A percentile compares a stretch with the other conserved stretches of the same genome.
These are phyloP conservation scores for Cottus gobio DNA, from an alignment of 2,113 vertebrate genomes.

Conservation along the genomic window DNA sequence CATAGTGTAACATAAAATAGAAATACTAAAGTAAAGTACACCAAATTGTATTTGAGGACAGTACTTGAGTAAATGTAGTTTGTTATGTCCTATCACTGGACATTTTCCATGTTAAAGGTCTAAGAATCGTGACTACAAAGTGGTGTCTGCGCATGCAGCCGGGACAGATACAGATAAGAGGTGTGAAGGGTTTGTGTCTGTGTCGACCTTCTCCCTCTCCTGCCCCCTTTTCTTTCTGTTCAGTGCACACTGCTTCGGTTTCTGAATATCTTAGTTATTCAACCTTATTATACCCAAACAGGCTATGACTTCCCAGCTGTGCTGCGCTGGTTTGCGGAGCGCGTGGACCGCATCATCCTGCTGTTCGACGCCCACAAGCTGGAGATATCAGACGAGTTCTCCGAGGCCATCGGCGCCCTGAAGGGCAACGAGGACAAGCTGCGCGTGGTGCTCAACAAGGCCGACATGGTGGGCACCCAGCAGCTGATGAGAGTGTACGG, in stretches of 20 bases:
- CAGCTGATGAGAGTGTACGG: slow-evolving; percentile 96
- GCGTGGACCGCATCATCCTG: slow-evolving; percentile 93
- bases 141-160: not conserved
- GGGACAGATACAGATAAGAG: slow-evolving; percentile 10
- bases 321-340: slow-evolving; percentile 93
- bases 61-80: not conserved
- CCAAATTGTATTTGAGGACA: not conserved
- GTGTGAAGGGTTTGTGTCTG: slow-evolving; percentile 58
- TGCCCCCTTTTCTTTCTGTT: not conserved
- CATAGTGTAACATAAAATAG: not conserved
- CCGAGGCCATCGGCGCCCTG: slow-evolving; percentile 91
- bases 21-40: not conserved
- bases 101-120: not conserved
- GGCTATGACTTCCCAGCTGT: slow-evolving; percentile 94
- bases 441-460: slow-evolving; percentile 95
- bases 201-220: slow-evolving; percentile 61
- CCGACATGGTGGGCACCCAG: slow-evolving; percentile 94
- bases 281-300: slow-evolving; percentile 52
- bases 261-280: not conserved
- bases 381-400: slow-evolving; percentile 95
- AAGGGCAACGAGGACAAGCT: slow-evolving; percentile 95
- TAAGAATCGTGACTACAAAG: not conserved
- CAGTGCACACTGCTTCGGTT: not conserved
- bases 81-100: not conserved
- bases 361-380: slow-evolving; percentile 95